Evolutionary conservation across 2,113 vertebrate genomes (phyloP), one percentile per base, ranked within the genome.

Genomic region (Anguilla japonica): DNA sequence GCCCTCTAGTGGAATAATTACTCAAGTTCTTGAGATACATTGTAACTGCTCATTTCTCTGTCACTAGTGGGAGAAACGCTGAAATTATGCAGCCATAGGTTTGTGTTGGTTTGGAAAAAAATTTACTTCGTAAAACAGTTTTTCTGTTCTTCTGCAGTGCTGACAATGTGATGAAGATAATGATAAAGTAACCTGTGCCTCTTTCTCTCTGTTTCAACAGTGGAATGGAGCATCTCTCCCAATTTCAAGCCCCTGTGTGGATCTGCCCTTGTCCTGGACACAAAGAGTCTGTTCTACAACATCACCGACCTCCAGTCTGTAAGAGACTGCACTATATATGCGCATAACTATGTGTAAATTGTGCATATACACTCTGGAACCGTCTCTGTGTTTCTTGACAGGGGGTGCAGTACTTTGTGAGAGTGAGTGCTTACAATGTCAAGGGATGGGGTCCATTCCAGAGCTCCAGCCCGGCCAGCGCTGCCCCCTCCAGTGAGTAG

Each of bases 401-500:
- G 95, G 95, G 95, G 88, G 88, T 91, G 81, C 91, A 91, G 81
- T 96, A 95, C 91, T 95, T 93, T 83, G 93, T 96, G 39, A 94
- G 94, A 89, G 95, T 92, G 81, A 93, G 92, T 34, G 94, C 94
- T 84, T 95, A 91, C 91, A 96, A 96, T 26, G 92, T 95, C 87
- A 95, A 93, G 89, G 95, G 95, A 91, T 96, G 95, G 95, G 95
- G 95, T 16, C 93, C 89, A 1, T 87, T 93, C 84, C 94, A 93
- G 91, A 87, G 81, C 89, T 95, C 94, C 5, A 88, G 91, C 60
- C 95, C 95, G 6, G 90, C 84, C 90, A 93, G 94, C 57, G 93
- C 93, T 89, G 91, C 92, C 89, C 95, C 95, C 87, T 96, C 95
- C 89, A 95, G 95, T 96, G 91, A 96, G 95, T 96, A 93, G 4